Evolutionary conservation across 1,140 invertebrate genomes (phyloP).

Genomic region (Capitella teleta): DNA sequence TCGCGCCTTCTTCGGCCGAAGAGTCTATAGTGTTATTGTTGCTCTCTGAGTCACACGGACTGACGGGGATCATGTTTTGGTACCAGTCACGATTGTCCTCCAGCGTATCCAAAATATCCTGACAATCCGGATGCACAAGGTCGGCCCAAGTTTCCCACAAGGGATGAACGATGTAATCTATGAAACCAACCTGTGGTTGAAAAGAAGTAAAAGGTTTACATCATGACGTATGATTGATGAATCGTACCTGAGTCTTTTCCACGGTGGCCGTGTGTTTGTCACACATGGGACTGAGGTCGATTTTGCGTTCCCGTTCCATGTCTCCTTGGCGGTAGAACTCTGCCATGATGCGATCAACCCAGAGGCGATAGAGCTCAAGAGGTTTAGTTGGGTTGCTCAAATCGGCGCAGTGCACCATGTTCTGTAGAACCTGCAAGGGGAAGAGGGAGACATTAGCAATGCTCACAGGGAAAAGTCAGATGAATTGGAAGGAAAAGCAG

Average conservation of each 20-base stretch:
- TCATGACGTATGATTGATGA: not conserved
- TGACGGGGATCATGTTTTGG: constrained; percentile 11
- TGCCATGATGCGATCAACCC: constrained; percentile 89
- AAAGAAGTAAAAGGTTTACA: not conserved
- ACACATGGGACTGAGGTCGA: constrained; percentile 97
- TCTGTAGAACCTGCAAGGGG: constrained; percentile 64
- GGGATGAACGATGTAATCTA: constrained; percentile 98
- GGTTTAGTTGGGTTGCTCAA: constrained; percentile 99
- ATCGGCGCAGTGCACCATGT: constrained; percentile 98
- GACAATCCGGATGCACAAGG: constrained; percentile 94
- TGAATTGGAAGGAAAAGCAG: too few relatives aligned
- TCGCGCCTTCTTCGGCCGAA: too few relatives aligned
- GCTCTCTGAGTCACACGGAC: constrained; percentile 2
- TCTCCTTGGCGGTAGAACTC: constrained; percentile 97
- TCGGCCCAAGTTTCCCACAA: constrained; percentile 99
- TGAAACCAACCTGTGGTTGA: constrained; percentile 77
- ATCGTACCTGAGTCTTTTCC: constrained; percentile 59
- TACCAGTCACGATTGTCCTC: constrained; percentile 94
- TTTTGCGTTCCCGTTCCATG: constrained; percentile 67
- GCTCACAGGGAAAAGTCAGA: too few relatives aligned
- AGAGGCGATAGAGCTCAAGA: constrained; percentile 76
- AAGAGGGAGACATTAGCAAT: too few relatives aligned
- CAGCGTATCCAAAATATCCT: constrained; percentile 91
- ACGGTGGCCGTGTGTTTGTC: constrained; percentile 81
- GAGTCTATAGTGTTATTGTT: not conserved